Evolutionary conservation across 2,797 vertebrate species (phyloP), one percentile per base, ranked within the genome.

Genomic region (Sparidentex hasta): DNA sequence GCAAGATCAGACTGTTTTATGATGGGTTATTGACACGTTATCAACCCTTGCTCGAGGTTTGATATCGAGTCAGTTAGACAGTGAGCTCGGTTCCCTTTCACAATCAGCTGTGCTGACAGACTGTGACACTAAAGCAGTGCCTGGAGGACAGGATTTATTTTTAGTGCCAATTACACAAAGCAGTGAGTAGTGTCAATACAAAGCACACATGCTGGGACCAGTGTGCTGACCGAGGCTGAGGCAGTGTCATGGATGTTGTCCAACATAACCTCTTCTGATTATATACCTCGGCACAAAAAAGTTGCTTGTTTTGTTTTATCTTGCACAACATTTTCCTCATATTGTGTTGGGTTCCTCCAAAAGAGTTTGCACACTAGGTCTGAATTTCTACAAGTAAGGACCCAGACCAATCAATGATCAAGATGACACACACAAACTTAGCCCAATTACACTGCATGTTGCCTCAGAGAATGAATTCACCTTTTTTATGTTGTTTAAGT

Each of bases 111-210:
- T 71, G 57, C 66, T 77, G 65, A 69, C 41, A 80, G 64, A 56
- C 58, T 33, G 66, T 65, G 76, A 75, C 21, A 77, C 66, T 70
- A 52, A 77, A 77, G 63, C 56, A 23, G 54, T 61, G 69, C 76
- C 82, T 51, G 43, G 56, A 80, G 88, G 67, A 72, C 43, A 38
- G 44, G 55, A 54, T 83, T 87, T 92, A 87, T 90, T 86, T 87
- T 87, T 84, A 83, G 87, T 69, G 74, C 25, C 82, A 71, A 69
- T 78, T 78, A 87, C 76, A 85, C 69, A 77, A 85, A 76, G 66
- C 80, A 69, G 65, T 11, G 58, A 80, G 71, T 64, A 51, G 65
- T 78, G 75, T 77, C 84, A 85, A 84, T 78, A 78, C 64, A 82
- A 82, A 80, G 69, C 75, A 88, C 44, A 70, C 76, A 81, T 65